These are phyloP conservation scores for Platycheirus albimanus DNA, from an alignment of 2,888 invertebrate species.

Conservation along the genomic window DNA sequence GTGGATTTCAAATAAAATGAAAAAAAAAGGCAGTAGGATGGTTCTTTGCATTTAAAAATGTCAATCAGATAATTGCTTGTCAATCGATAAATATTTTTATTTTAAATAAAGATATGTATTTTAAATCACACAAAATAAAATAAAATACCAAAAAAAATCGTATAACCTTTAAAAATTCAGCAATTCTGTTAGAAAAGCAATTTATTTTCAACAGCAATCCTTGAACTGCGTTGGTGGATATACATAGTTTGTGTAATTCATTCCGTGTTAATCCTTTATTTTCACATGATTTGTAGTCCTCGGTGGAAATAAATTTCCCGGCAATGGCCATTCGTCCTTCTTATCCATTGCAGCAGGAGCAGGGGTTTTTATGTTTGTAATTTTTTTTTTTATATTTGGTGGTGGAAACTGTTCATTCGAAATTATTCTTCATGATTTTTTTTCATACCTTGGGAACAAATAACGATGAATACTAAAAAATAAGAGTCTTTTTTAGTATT, in stretches of 20 bases:
- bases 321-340: constrained; percentile 6
- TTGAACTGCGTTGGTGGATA: not conserved
- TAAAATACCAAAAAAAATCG: not conserved
- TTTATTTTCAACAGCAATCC: constrained; percentile 12
- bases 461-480: too few relatives aligned
- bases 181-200: constrained; percentile 6
- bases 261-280: constrained; percentile 53
- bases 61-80: constrained; percentile 52
- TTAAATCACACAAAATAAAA: constrained; percentile 14
- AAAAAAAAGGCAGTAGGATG: not conserved
- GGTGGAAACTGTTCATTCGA: constrained; percentile 31
- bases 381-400: constrained; percentile 17
- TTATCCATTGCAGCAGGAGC: constrained; percentile 4
- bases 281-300: constrained; percentile 63
- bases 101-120: constrained; percentile 54
- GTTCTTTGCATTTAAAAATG: not conserved
- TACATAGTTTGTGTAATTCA: constrained; percentile 39
- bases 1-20: not conserved
- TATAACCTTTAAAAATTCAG: not conserved
- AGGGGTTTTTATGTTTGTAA: too few relatives aligned
- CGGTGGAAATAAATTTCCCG: constrained; percentile 34
- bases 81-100: constrained; percentile 50
- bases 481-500: too few relatives aligned
- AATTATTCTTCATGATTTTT: too few relatives aligned
- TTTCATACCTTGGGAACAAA: too few relatives aligned